These are phyloP conservation scores for Ellobius talpinus DNA, from an alignment of 2,113 vertebrate species.

Conservation along the genomic window DNA sequence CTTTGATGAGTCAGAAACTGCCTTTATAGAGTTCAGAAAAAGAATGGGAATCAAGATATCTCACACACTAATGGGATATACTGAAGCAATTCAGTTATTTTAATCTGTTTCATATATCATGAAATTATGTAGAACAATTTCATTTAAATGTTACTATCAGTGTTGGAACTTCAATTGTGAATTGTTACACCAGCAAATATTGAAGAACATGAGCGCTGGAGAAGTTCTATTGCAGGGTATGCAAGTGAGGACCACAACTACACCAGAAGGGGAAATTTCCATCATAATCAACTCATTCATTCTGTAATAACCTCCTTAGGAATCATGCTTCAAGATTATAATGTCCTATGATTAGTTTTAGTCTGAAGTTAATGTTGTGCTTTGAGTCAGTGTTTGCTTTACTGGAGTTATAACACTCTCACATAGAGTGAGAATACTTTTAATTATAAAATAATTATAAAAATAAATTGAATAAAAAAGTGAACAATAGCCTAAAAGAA, in stretches of 20 bases:
- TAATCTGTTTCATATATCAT: constrained; percentile 80
- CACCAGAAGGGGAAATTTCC: constrained; percentile 75
- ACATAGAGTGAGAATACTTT: constrained; percentile 72
- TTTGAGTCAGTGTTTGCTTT: constrained; percentile 82
- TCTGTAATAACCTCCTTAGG: constrained; percentile 79
- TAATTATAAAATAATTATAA: constrained; percentile 86
- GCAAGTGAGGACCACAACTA: constrained; percentile 61
- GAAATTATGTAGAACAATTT: constrained; percentile 81
- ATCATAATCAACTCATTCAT: constrained; percentile 82
- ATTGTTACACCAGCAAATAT: constrained; percentile 69
- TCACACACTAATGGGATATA: constrained; percentile 73
- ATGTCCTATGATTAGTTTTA: constrained; percentile 81
- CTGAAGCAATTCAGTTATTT: constrained; percentile 82
- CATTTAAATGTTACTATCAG: constrained; percentile 76
- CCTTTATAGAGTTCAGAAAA: constrained; percentile 55
- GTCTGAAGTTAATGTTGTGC: constrained; percentile 82
- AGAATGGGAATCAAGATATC: constrained; percentile 80
- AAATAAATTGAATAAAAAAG: constrained; percentile 83
- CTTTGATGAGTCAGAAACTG: constrained; percentile 34
- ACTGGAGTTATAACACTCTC: constrained; percentile 72
- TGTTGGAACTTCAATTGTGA: constrained; percentile 68
- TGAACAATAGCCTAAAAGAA: constrained; percentile 76
- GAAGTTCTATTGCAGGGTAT: constrained; percentile 56
- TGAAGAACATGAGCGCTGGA: constrained; percentile 65
- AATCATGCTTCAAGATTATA: constrained; percentile 68